Percentiles rank a stretch among this genome's conserved stretches.
phyloP scores from a whole-genome alignment of 2,888 invertebrate genomes.

The Pyrrhia umbra region DNA sequence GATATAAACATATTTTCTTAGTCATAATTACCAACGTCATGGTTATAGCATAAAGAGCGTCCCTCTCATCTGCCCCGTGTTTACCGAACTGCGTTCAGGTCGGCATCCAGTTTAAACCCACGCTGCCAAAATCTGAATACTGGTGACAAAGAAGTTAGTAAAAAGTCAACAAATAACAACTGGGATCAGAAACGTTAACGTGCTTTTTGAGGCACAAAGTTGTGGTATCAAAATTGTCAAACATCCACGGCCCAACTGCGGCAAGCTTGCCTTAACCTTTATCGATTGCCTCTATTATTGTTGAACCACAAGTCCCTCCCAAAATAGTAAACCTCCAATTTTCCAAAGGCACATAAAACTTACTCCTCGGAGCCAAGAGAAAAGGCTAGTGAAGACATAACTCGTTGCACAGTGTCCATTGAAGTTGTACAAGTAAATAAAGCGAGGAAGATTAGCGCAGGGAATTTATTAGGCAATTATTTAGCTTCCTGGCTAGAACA shows the following conservation, averaged over 20 bases:
- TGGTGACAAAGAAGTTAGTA: too few relatives aligned
- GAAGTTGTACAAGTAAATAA: constrained; percentile 63
- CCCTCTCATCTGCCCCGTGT: too few relatives aligned
- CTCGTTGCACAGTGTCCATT: constrained; percentile 55
- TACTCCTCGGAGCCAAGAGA: constrained; percentile 6
- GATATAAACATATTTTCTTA: too few relatives aligned
- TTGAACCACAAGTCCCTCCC: background rate
- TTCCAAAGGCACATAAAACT: background rate
- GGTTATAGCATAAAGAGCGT: too few relatives aligned
- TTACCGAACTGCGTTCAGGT: too few relatives aligned
- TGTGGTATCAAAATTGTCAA: background rate
- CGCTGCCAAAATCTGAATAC: too few relatives aligned
- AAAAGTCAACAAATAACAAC: too few relatives aligned
- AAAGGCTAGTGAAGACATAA: constrained; percentile 41
- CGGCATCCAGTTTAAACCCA: too few relatives aligned
- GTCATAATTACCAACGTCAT: too few relatives aligned
- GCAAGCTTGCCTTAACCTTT: background rate
- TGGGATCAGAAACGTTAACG: too few relatives aligned
- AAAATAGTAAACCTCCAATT: background rate
- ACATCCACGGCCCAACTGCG: background rate
- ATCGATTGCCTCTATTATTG: background rate
- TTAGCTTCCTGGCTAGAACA: constrained; percentile 55
- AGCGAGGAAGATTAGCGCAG: constrained; percentile 63
- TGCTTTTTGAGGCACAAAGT: too few relatives aligned
- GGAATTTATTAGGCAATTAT: constrained; percentile 70